Evolutionary conservation across 37 sponge, comb jelly and placozoan genomes (phyloP), one percentile per base, ranked within the genome.

Genomic region (Theonella swinhoei): DNA sequence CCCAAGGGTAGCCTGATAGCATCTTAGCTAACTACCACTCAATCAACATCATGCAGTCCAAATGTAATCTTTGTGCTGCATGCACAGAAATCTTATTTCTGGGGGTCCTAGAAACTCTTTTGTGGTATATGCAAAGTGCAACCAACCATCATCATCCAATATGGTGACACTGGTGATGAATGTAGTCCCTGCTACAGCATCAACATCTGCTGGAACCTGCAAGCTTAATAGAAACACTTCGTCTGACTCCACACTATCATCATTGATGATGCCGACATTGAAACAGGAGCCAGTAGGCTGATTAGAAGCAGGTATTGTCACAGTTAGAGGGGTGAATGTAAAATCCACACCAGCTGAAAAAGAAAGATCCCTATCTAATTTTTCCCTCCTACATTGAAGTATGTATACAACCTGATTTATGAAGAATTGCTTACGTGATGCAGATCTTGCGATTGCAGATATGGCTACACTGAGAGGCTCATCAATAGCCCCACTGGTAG

Each of bases 391-490:
- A n/a, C n/a, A n/a, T n/a, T n/a, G n/a, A n/a, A n/a, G n/a, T n/a
- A n/a, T n/a, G n/a, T n/a, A n/a, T n/a, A n/a, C n/a, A n/a, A n/a
- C n/a, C n/a, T n/a, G n/a, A n/a, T n/a, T n/a, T n/a, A n/a, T n/a
- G n/a, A n/a, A n/a, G n/a, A n/a, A n/a, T n/a, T n/a, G n/a, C 70
- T 30, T 68, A 80, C 80, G 69, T 5, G 4, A n/a, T 3, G 20
- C 59, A n/a, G 34, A 7, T 5, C 20, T 68, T 25, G 80, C 33
- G 0, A 2, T 22, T 19, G 43, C 33, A 22, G 20, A 5, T 1
- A 80, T 42, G 8, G 43, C 40, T 4, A 80, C 80, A 1, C 58
- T 43, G 34, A 68, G 29, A 5, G 30, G 23, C 3, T 31, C 8
- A 30, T 38, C 2, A 23, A 59, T 68, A 20, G 0, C 23, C 35